Base-by-base conservation (phyloP, 2,113 vertebrate species). In the Nicator chloris region DNA sequence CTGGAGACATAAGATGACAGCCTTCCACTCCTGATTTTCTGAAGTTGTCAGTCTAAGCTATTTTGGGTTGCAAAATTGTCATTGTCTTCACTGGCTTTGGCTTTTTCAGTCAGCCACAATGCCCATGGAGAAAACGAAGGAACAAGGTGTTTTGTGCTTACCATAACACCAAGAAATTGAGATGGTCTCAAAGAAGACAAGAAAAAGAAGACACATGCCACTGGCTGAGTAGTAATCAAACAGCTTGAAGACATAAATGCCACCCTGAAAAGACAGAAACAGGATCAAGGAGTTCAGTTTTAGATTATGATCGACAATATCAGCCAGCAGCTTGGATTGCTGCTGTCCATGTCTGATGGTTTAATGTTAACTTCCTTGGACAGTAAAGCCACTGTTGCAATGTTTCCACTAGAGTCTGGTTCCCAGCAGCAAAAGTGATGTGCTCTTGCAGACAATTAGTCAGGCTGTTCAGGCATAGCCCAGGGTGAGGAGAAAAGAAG, bases 171-270 rank as follows among this genome's bases (percentile, higher is more conserved):
- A 99, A 90, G 99, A 98, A 97, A 99, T 99, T 28, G 99, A 98
- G 66, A 98, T 69, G 4, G 99, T 99, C 95, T 99, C 99, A 75
- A 99, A 99, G 98, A 99, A 99, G 73, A 99, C 98, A 13, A 99
- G 98, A 97, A 97, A 99, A 77, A 99, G 98, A 18, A 99, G 98
- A 86, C 98, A 99, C 98, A 99, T 99, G 90, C 99, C 99, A 77
- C 99, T 99, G 93, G 99, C 99, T 4, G 99, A 99, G 96, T 99
- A 99, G 96, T 99, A 99, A 97, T 99, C 99, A 96, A 99, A 99
- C 70, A 99, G 95, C 97, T 99, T 99, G 97, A 99, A 99, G 66
- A 99, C 98, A 76, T 99, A 99, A 88, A 99, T 98, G 33, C 99
- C 99, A 23, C 98, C 98, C 99, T 99, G 95, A 39, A 89, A 91